A percentile compares a stretch with the other conserved stretches of the same genome.
These are phyloP conservation scores for Chrysogorgia sp. DNA, from an alignment of 92 coral and sea anemone genomes.

Conservation along the genomic window DNA sequence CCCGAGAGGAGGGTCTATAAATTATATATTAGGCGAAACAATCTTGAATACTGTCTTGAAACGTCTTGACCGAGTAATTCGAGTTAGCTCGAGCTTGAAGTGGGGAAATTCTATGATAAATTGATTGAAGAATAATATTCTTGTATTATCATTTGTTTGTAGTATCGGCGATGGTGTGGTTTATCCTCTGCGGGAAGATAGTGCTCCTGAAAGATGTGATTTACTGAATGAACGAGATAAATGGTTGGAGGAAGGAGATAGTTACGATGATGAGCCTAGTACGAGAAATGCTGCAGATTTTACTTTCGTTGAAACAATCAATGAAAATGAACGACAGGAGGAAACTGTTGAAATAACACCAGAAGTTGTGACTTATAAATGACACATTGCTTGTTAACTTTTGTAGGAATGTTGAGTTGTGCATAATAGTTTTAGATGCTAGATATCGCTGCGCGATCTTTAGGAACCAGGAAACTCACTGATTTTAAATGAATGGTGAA, in stretches of 20 bases:
- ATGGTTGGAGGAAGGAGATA: conserved; percentile 95
- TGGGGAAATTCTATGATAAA: too few species aligned
- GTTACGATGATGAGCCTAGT: conserved; percentile 34
- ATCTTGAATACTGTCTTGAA: too few species aligned
- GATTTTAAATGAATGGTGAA: not conserved
- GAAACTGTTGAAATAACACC: conserved; percentile 20
- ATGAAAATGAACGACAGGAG: conserved; percentile 12
- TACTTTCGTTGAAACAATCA: conserved; percentile 26
- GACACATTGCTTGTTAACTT: not conserved
- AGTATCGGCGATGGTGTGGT: conserved; percentile 92
- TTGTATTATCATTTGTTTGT: not conserved
- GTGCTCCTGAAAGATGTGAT: conserved; percentile 70
- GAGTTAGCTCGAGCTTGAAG: too few species aligned
- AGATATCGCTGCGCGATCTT: not conserved
- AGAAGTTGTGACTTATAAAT: conserved; percentile 28
- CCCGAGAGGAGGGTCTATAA: too few species aligned
- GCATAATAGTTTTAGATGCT: not conserved
- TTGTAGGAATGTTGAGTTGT: not conserved
- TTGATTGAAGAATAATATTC: too few species aligned
- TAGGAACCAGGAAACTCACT: not conserved
- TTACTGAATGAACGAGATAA: conserved; percentile 71
- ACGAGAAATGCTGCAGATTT: not conserved
- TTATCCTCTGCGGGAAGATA: conserved; percentile 70
- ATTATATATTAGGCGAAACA: too few species aligned
- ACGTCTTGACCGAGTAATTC: too few species aligned